Evolutionary conservation across 2,797 vertebrate species (phyloP).

Genomic region (Enteromius trimaculatus): DNA sequence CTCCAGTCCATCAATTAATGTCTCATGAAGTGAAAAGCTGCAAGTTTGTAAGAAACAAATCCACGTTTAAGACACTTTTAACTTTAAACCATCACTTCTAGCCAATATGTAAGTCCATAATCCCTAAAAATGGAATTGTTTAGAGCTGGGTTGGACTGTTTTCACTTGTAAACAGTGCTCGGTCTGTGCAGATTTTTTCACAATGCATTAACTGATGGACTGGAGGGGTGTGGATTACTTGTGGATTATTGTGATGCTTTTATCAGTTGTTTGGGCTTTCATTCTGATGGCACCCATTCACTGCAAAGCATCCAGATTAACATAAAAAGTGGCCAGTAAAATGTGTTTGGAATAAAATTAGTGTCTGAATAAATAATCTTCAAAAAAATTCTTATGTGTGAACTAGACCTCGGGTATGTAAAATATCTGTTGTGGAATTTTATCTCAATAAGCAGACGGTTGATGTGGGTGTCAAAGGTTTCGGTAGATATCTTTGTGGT

Average conservation of each 20-base stretch:
- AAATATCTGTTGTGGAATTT: not conserved
- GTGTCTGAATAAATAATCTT: not conserved
- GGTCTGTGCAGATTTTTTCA: not conserved
- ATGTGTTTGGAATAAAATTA: not conserved
- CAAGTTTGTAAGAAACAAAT: not conserved
- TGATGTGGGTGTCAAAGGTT: not conserved
- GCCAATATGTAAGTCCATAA: not conserved
- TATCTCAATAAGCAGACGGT: not conserved
- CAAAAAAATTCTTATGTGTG: not conserved
- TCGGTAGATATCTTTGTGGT: not conserved
- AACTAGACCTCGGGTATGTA: not conserved
- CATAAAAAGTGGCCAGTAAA: not conserved
- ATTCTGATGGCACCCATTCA: not conserved
- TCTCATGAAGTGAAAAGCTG: not conserved
- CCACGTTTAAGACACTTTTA: not conserved
- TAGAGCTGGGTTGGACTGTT: not conserved
- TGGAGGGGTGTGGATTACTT: not conserved
- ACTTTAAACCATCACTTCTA: not conserved
- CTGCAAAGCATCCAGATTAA: not conserved
- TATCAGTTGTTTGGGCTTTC: not conserved
- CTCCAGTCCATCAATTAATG: not conserved
- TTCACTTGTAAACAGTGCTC: not conserved
- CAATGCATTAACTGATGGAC: not conserved
- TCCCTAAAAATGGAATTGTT: not conserved
- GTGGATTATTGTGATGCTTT: not conserved